These are phyloP conservation scores for Chrysaora quinquecirrha DNA, from an alignment of 30 jellyfish, hydroid and myxozoan species.

Conservation along the genomic window DNA sequence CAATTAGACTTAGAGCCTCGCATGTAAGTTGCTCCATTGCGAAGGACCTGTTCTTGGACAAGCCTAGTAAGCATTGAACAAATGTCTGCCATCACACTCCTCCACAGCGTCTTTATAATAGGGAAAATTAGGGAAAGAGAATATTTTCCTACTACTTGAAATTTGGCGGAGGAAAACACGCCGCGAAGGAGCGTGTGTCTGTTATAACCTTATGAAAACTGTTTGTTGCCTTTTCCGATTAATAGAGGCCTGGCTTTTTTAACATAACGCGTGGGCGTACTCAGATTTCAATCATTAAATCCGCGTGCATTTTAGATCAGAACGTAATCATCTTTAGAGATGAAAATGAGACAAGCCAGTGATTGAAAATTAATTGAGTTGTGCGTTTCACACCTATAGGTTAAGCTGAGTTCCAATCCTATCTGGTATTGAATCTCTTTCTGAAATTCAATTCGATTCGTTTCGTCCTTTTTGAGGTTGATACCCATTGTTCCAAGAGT, in stretches of 20 bases:
- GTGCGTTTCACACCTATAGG: conserved; percentile 16
- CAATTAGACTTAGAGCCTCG: background rate
- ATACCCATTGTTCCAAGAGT: background rate
- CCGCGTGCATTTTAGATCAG: background rate
- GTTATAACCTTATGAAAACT: background rate
- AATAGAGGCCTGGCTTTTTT: background rate
- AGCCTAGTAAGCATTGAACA: too few species aligned
- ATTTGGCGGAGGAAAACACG: too few species aligned
- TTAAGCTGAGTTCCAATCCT: background rate
- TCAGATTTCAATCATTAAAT: background rate
- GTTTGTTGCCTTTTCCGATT: background rate
- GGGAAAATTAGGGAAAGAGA: too few species aligned
- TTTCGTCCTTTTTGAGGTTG: background rate
- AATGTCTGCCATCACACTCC: too few species aligned
- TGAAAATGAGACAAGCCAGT: conserved; percentile 1
- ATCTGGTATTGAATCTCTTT: background rate
- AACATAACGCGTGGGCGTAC: background rate
- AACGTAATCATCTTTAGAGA: background rate
- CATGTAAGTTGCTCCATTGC: background rate
- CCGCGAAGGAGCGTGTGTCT: too few species aligned
- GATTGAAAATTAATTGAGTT: background rate
- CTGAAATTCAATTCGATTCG: background rate
- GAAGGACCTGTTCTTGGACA: too few species aligned
- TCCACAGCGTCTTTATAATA: too few species aligned
- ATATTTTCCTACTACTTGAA: too few species aligned